Percentiles rank a stretch among this genome's conserved stretches.
These are phyloP conservation scores for Hystrix cristata DNA, from an alignment of 2,113 vertebrate species.

Conservation along the genomic window DNA sequence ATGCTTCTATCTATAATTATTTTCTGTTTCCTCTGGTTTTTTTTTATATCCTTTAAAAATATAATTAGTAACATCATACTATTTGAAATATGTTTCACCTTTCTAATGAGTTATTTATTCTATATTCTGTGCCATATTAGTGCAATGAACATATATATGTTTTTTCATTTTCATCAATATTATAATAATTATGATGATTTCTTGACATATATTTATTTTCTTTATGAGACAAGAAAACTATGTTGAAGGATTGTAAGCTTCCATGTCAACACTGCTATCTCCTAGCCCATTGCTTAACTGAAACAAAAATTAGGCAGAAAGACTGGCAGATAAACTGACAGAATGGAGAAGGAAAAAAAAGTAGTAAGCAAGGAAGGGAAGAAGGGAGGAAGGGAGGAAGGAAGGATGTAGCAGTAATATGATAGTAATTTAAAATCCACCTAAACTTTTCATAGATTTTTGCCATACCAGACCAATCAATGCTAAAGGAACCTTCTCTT, in stretches of 20 bases:
- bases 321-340: background rate
- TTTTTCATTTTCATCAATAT: background rate
- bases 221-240: background rate
- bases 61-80: background rate
- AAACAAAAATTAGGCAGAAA: background rate
- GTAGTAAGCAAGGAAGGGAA: background rate
- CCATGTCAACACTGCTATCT: background rate
- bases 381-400: accelerated
- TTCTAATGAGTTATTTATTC: background rate
- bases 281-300: background rate
- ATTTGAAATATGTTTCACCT: background rate
- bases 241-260: background rate
- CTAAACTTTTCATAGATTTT: background rate
- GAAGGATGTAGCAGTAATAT: background rate
- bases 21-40: background rate
- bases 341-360: background rate
- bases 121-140: background rate
- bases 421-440: background rate
- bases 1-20: background rate
- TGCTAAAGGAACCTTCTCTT: background rate
- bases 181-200: background rate
- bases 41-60: background rate
- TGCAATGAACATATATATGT: background rate
- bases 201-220: background rate
- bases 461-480: background rate